Base-by-base conservation (phyloP, 2,888 invertebrate genomes). In the Clivina fossor region DNA sequence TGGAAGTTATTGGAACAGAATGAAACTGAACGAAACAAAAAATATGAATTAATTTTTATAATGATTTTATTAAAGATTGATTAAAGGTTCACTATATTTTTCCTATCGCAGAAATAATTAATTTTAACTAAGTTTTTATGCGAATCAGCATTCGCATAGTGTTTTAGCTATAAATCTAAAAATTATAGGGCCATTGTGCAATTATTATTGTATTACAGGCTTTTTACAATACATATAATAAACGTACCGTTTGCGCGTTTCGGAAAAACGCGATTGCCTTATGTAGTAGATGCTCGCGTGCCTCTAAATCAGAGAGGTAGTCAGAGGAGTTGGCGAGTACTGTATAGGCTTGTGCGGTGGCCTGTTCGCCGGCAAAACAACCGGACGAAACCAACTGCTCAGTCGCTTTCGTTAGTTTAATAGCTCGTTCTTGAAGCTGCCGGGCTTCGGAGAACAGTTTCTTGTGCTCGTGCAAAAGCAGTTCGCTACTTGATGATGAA, bases 321-420 rank as follows among this genome's bases (percentile, higher is more conserved):
- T 86, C 86, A 18, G 85, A 82, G 16, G 84, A 83, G 2, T 77
- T 73, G 56, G 83, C 81, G 19, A 88, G 75, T 41, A 87, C 78
- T 32, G 78, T 76, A 66, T 87, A 88, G 3, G 87, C 82, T 62
- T 84, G 80, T 43, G 80, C 77, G 47, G 80, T 83, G 1, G 83
- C 84, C 66, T 85, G 81, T 64, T 84, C 83, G 2, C 84, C 84
- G 16, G 84, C 85, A 64, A 86, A 84, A 66, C 85, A 84, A 22
- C 85, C 86, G 2, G 84, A 79, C 16, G 82, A 78, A 37, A 85
- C 80, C 56, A 90, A 77, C 66, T 85, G 84, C 71, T 90, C 90
- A 11, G 88, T 89, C 30, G 86, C 85, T 66, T 85, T 83, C 16
- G 89, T 84, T 63, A 90, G 84, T 71, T 85, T 86, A 46, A 90